Base-by-base conservation (phyloP, 2,113 vertebrate species). In the Mormoops blainvillei region DNA sequence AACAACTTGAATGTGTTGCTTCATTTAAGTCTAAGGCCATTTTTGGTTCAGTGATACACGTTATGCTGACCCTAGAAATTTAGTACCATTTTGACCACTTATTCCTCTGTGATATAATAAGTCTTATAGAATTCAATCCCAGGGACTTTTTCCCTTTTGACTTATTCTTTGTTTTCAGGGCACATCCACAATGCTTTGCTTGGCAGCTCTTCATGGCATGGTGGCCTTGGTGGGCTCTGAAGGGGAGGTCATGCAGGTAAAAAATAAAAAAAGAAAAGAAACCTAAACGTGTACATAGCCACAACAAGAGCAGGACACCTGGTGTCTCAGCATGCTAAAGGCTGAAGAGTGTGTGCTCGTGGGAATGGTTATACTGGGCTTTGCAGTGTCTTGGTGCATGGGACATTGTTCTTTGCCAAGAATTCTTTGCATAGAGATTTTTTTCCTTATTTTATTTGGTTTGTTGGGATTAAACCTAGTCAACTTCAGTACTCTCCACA, bases 111-210 rank as follows among this genome's bases (percentile, higher is more conserved):
- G 52, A 16, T 76, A 14, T 20, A 61, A 8, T 52, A 87, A 13
- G 2, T 56, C 77, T 73, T 67, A 43, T 9, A 43, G 2, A 70
- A 63, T 22, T 54, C 18, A 92, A 28, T 50, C 70, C 0, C 0
- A 67, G n/a, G 28, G 2, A 31, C 8, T 70, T 0, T 87, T 93
- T 95, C 61, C 43, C 16, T 87, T 33, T 58, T 97, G 74, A 82
- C 13, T 38, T 63, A 16, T 20, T 26, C 31, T 98, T 97, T 95
- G 0, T 58, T 98, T 98, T 70, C 95, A 99, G 99, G 99, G 99
- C 4, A 98, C 99, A 98, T 99, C 99, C 36, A 99, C 99, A 24
- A 99, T 99, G 99, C 99, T 99, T 89, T 98, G 99, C n/a, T 98
- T 99, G 97, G 99, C 99, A 77, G 99, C 99, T 33, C 97, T 99